Evolutionary conservation across 2,113 vertebrate genomes (phyloP).

Genomic region (Macroglossus sobrinus): DNA sequence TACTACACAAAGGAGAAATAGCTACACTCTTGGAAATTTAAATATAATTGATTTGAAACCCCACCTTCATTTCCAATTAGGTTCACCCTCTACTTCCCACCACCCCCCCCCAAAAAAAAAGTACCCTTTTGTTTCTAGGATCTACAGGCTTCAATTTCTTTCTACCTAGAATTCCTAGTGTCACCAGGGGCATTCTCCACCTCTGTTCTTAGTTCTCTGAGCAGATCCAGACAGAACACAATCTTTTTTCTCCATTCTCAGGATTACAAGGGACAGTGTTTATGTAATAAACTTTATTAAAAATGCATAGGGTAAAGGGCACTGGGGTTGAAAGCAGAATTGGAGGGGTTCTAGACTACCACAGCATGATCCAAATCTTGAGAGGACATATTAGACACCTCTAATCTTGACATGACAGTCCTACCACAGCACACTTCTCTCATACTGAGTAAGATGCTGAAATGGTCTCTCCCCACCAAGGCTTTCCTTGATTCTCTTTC

Average conservation of each 20-base stretch:
- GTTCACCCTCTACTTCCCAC: neutral
- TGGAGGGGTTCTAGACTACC: neutral
- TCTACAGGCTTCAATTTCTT: neutral
- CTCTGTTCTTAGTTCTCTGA: neutral
- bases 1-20: neutral
- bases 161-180: neutral
- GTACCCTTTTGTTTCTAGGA: neutral
- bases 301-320: neutral
- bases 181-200: neutral
- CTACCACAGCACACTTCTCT: neutral
- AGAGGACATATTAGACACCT: neutral
- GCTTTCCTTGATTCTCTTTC: neutral
- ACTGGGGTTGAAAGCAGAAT: neutral
- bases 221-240: neutral
- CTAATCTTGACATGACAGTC: neutral
- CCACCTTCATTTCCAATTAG: neutral
- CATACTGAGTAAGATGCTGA: neutral
- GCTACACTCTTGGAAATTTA: neutral
- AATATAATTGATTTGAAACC: neutral
- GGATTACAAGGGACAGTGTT: neutral
- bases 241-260: neutral
- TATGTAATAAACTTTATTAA: neutral
- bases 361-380: neutral
- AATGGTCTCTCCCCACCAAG: neutral
- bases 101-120: neutral